Conservation (phyloP, 2,113 vertebrate genomes). For the Ptychochromis oligacanthus region DNA sequence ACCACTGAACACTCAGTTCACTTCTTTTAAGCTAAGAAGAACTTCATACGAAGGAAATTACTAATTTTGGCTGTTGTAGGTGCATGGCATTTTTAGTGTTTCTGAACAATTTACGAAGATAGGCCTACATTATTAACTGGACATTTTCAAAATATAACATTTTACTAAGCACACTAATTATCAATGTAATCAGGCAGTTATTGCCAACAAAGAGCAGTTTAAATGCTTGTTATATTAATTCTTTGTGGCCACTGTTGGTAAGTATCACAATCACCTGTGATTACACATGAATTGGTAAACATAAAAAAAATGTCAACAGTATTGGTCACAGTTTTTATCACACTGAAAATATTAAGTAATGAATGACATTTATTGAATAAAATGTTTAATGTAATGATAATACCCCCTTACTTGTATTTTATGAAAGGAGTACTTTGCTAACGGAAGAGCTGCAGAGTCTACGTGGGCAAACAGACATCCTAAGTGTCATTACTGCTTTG, state of each 20-base stretch:
- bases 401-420: neutral
- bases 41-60: neutral
- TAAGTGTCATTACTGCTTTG: conserved; percentile 25
- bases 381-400: neutral
- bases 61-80: neutral
- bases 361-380: neutral
- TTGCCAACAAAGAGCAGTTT: neutral
- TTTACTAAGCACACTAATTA: neutral
- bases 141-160: neutral
- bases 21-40: neutral
- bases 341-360: neutral
- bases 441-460: neutral
- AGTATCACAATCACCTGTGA: neutral
- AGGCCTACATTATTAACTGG: neutral
- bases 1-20: neutral
- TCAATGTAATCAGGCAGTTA: neutral
- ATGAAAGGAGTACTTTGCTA: neutral
- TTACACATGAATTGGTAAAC: too few species aligned
- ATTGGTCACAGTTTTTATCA: neutral
- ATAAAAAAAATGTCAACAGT: too few species aligned
- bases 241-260: neutral
- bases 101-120: neutral
- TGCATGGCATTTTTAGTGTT: neutral
- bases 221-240: neutral
- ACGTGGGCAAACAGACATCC: neutral